Base-by-base conservation (phyloP, 2,888 invertebrate genomes). In the Leptinotarsa peninsularis region DNA sequence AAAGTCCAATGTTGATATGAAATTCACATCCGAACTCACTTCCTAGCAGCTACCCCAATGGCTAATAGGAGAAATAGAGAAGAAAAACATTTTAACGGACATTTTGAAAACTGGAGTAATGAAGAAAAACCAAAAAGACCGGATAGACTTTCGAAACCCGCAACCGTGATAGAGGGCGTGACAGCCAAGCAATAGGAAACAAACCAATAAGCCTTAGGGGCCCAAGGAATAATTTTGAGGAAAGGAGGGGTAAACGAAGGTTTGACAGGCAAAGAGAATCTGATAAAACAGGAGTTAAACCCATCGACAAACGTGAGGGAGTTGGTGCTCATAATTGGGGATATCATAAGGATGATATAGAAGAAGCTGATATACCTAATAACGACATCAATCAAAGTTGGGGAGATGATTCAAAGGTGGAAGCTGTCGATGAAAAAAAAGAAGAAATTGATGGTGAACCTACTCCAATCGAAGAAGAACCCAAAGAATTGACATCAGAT, bases 241-340 rank as follows among this genome's bases (percentile, higher is more conserved):
- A 88, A 85, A 91, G 91, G 82, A 92, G 95, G 85, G 95, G 96
- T 81, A 97, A 96, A 89, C 93, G 98, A 68, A 98, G 98, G 90
- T 98, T 95, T 88, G 98, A 98, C 89, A 93, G 98, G 83, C 95
- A 97, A 88, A 97, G 97, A 84, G 98, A 98, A 82, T 97, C 96
- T 77, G 97, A 97, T 89, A 96, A 95, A 90, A 97, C 97, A 86
- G 97, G 98, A 85, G 94, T 98, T 80, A 98, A 98, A 90, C 93
- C 97, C 79, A 92, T 96, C 83, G 98, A 98, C 89, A 98, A 98
- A 90, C 94, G 96, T 82, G 97, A 98, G 85, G 98, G 98, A 83
- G 95, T 93, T 88, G 98, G 98, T 81, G 94, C 97, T 82, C 96
- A 96, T 89, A 98, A 98, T 90, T 98, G 98, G 98, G 98, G 98